A percentile compares a stretch with the other conserved stretches of the same genome.
These are phyloP conservation scores for Tinea pellionella DNA, from an alignment of 2,888 invertebrate genomes.

Conservation along the genomic window DNA sequence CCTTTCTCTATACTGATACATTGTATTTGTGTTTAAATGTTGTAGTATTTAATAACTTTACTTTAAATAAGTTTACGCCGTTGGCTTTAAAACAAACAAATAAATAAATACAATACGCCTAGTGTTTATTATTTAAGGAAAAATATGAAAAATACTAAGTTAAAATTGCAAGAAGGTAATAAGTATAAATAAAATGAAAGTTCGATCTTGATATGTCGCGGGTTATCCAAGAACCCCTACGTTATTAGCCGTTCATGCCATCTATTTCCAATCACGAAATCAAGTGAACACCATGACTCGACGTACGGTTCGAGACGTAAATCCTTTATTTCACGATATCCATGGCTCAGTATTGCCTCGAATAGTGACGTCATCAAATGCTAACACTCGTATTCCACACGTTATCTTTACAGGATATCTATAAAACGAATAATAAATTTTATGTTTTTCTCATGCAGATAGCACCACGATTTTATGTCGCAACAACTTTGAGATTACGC, in stretches of 20 bases:
- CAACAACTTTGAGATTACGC: not conserved
- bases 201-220: not conserved
- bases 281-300: not conserved
- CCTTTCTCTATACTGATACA: no score
- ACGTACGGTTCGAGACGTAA: not conserved
- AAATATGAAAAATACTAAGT: no score
- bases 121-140: no score
- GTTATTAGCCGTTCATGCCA: not conserved
- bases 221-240: not conserved
- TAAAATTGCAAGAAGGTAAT: no score
- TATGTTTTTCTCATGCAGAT: constrained; percentile 6
- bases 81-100: no score
- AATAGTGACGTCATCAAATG: constrained; percentile 8
- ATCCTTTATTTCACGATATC: constrained; percentile 7
- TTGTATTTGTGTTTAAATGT: no score
- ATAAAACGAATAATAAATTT: constrained; percentile 8
- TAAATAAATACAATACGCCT: no score
- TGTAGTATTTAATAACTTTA: no score
- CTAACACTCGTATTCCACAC: not conserved
- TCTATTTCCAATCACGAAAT: constrained; percentile 5
- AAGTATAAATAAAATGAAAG: not conserved
- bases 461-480: not conserved
- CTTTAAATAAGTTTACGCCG: no score
- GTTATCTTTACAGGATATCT: constrained; percentile 8
- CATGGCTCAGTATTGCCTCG: not conserved